These are phyloP conservation scores for Drosophila leonis DNA, from an alignment of 2,888 invertebrate species.

Conservation along the genomic window DNA sequence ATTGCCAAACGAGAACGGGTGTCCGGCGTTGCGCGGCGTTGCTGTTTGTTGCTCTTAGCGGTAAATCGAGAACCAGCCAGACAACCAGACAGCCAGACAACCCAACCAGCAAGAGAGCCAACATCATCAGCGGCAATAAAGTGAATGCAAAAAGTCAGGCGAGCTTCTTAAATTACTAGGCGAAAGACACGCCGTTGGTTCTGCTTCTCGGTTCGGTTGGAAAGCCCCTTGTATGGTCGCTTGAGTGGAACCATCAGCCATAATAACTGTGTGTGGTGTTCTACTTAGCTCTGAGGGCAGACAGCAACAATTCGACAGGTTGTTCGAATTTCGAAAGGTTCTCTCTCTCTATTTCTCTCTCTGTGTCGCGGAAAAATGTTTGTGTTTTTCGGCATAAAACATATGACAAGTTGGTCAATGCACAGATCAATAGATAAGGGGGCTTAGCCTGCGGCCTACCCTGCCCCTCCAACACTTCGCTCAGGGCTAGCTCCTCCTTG, in stretches of 20 bases:
- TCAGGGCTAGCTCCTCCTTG: background rate
- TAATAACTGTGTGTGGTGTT: conserved; percentile 60
- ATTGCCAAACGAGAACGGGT: conserved; percentile 23
- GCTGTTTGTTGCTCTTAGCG: conserved; percentile 77
- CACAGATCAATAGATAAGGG: conserved; percentile 44
- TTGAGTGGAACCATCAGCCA: conserved; percentile 61
- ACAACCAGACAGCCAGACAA: conserved; percentile 6
- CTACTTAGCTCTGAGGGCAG: conserved; percentile 45
- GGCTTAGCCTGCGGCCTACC: conserved; percentile 24
- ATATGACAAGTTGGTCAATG: conserved; percentile 47
- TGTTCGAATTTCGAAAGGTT: conserved; percentile 61
- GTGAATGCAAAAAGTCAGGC: conserved; percentile 68
- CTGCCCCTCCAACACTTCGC: background rate
- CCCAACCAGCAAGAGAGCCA: conserved; percentile 27
- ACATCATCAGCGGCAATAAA: conserved; percentile 52
- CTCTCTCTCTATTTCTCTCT: background rate
- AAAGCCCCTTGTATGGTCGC: conserved; percentile 45
- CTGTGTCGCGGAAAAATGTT: background rate
- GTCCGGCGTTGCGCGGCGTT: conserved; percentile 54
- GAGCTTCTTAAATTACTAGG: conserved; percentile 69
- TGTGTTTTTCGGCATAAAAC: conserved; percentile 13
- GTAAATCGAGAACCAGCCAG: conserved; percentile 63
- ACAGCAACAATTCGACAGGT: conserved; percentile 65
- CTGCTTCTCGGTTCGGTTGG: conserved; percentile 62
- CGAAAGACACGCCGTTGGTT: conserved; percentile 58